Base-by-base conservation (phyloP, 1,140 invertebrate genomes). In the Metaphire vulgaris region DNA sequence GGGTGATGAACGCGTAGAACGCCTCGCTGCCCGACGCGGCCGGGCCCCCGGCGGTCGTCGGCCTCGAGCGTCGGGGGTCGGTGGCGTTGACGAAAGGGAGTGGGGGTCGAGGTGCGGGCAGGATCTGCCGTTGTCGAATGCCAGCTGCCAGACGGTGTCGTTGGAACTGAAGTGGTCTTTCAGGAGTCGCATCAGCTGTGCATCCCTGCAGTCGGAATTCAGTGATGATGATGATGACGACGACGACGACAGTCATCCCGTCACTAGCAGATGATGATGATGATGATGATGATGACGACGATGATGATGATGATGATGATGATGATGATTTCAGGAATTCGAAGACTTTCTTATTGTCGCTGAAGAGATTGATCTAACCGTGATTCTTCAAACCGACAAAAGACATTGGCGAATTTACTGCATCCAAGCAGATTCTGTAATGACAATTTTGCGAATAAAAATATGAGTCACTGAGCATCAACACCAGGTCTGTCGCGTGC, bases 1-100 rank as follows among this genome's bases (percentile, higher is more conserved):
- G 75, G 12, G 75, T 76, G 16, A 64, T 41, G 69, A 41, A 76
- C 68, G 75, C 75, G 56, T 76, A 76, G 74, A 75, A 74, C 26
- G 64, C 64, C 64, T 66, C 30, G 29, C 73, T 64, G 34, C 73
- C 64, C n/a, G n/a, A n/a, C n/a, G n/a, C n/a, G n/a, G n/a, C n/a
- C n/a, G n/a, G n/a, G n/a, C n/a, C n/a, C n/a, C n/a, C n/a, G n/a
- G n/a, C n/a, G n/a, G n/a, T n/a, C n/a, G n/a, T n/a, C n/a, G n/a
- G n/a, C n/a, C n/a, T n/a, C n/a, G n/a, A n/a, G n/a, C n/a, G n/a
- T n/a, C n/a, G n/a, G n/a, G n/a, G n/a, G n/a, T n/a, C n/a, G n/a
- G n/a, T n/a, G n/a, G n/a, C n/a, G n/a, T n/a, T n/a, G n/a, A n/a
- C n/a, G n/a, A n/a, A n/a, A n/a, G n/a, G n/a, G 6, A 56, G 41